These are phyloP conservation scores for Euglossa dilemma DNA, from an alignment of 1,140 invertebrate species.

Conservation along the genomic window DNA sequence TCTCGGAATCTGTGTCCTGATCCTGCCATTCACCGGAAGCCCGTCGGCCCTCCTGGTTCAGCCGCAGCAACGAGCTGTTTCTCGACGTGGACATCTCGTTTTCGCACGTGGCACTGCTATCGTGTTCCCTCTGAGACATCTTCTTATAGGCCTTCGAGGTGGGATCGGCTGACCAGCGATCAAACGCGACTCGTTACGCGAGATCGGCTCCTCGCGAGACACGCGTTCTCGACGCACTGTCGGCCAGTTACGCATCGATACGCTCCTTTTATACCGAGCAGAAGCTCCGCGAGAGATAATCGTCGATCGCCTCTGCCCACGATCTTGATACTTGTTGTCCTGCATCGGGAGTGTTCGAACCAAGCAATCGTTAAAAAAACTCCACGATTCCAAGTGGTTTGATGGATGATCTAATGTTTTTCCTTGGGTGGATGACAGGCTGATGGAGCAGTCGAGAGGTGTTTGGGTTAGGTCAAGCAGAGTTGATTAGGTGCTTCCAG, in stretches of 20 bases:
- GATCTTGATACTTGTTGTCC: background rate
- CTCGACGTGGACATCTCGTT: slow-evolving; percentile 79
- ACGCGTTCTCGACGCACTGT: slow-evolving; percentile 69
- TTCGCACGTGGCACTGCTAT: slow-evolving; percentile 73
- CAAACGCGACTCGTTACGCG: slow-evolving; percentile 60
- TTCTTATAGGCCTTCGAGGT: slow-evolving; percentile 72
- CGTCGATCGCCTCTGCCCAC: slow-evolving; percentile 18
- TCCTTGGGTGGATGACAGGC: background rate
- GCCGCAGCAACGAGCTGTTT: slow-evolving; percentile 72
- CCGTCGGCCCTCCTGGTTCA: slow-evolving; percentile 73
- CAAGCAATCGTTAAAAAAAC: background rate
- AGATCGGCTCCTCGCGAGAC: slow-evolving; percentile 58
- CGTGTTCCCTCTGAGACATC: slow-evolving; percentile 74
- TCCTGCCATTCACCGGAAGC: slow-evolving; percentile 72
- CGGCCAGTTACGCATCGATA: slow-evolving; percentile 59
- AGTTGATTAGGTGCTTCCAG: background rate
- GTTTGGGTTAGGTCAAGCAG: background rate
- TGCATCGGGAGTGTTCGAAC: background rate
- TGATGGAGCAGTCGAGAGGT: too few species aligned
- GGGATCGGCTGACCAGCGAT: slow-evolving; percentile 50
- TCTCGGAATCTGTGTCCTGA: slow-evolving; percentile 78
- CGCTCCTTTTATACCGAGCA: slow-evolving; percentile 74
- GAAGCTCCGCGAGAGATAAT: slow-evolving; percentile 34
- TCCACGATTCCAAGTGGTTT: too few species aligned
- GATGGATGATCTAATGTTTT: background rate